phyloP scores from a whole-genome alignment of 35 echinoderm and acorn worm genomes.

The Stichopus chloronotus region DNA sequence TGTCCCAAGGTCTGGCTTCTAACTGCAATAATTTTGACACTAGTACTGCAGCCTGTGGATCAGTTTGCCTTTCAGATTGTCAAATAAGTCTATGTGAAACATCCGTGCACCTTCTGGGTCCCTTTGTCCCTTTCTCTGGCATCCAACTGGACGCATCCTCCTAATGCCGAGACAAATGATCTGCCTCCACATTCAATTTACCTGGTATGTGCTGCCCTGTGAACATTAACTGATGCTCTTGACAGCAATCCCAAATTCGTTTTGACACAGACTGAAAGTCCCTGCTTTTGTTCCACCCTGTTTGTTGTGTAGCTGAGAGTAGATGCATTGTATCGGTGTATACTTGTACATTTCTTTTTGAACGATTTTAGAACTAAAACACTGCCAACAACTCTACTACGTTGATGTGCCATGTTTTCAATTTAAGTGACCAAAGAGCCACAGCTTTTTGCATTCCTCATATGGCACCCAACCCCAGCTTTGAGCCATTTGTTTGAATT shows the following conservation, averaged over 20 bases:
- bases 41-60: neutral
- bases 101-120: neutral
- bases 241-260: conserved; percentile 6
- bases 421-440: conserved; percentile 28
- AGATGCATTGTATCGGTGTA: conserved; percentile 34
- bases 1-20: conserved; percentile 5
- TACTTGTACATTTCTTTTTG: conserved; percentile 25
- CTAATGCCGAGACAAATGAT: conserved; percentile 36
- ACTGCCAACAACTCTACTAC: conserved; percentile 26
- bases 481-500: conserved; percentile 44
- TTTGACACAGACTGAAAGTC: neutral
- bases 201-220: conserved; percentile 49
- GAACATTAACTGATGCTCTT: conserved; percentile 40
- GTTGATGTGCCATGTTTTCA: conserved; percentile 43
- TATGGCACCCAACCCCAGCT: conserved; percentile 7
- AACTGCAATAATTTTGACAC: conserved; percentile 12
- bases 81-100: conserved; percentile 32
- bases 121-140: neutral
- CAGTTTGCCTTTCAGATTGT: too few species aligned
- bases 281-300: conserved; percentile 37
- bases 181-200: conserved; percentile 33
- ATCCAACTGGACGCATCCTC: neutral
- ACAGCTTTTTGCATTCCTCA: conserved; percentile 25
- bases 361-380: conserved; percentile 33
- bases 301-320: conserved; percentile 26